Base-by-base conservation (phyloP, 30 jellyfish, hydroid and myxozoan species). In the Hydra vulgaris region DNA sequence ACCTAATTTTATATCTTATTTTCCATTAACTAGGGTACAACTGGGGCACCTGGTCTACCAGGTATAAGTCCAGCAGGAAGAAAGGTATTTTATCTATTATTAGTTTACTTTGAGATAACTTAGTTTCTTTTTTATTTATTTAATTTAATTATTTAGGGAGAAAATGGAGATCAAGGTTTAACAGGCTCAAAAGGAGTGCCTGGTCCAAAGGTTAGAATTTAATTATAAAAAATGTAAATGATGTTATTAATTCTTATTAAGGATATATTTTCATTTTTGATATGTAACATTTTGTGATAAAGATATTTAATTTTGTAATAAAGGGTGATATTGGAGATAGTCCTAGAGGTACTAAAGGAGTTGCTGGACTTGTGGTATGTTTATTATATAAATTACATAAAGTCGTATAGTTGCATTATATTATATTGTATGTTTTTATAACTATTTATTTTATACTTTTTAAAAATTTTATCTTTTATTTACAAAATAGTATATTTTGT, bases 121-220 rank as follows among this genome's bases (percentile, higher is more conserved):
- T 40, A 40, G 61, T 69, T 81, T 56, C 17, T 16, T 1, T 26
- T 21, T 21, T 40, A 12, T 56, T 24, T n/a, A n/a, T n/a, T n/a
- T n/a, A n/a, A n/a, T n/a, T 70, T 70, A 21, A 27, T 17, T 53
- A 15, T 21, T 7, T 74, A 86, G 95, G 95, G 95, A 20, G 74
- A 71, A 23, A 86, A 81, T 67, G 95, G 95, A 1, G 89, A 86
- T 53, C 27, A 76, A 0, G 95, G 95, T n/a, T 19, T 52, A 25
- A 23, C 83, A 20, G 95, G 95, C 0, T 71, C 71, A 53, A 76
- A 80, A 75, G 95, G 95, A 26, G 54, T 68, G 40, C 89, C 89
- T 0, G 95, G 95, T 27, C 89, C 86, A 71, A 84, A 85, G 53
- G 95, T 40, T 40, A 3, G n/a, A n/a, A n/a, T n/a, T n/a, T n/a